Percentiles rank a stretch among this genome's conserved stretches.
Evolutionary conservation across 23 tunicate species (phyloP).

Genomic region (Oikopleura dioica): DNA sequence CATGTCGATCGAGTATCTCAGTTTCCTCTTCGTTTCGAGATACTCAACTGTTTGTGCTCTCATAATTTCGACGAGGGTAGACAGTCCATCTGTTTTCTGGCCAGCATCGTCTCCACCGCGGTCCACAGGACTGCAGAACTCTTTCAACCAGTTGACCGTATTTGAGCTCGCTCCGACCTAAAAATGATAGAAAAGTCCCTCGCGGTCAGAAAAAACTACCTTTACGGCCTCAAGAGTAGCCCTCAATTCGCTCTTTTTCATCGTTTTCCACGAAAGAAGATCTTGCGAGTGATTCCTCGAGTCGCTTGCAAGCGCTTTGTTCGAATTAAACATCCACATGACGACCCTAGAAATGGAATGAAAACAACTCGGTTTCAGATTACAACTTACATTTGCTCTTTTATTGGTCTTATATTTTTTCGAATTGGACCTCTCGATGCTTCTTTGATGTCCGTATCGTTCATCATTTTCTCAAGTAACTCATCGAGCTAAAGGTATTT

Average conservation of each 20-base stretch:
- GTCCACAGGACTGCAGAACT: not conserved
- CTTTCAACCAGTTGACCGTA: conserved; percentile 1
- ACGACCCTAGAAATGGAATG: conserved; percentile 3
- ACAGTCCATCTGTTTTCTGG: not conserved
- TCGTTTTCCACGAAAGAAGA: not conserved
- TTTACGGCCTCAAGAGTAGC: not conserved
- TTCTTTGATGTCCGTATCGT: conserved; percentile 8
- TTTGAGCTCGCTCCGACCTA: not conserved
- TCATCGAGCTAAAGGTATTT: conserved; percentile 2
- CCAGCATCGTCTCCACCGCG: not conserved
- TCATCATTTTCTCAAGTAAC: conserved; percentile 5
- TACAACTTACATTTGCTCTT: conserved; percentile 2
- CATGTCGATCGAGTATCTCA: not conserved
- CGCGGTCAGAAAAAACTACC: too few relatives aligned
- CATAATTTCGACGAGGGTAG: not conserved
- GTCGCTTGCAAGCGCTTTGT: not conserved
- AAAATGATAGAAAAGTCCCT: too few relatives aligned
- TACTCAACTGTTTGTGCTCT: not conserved
- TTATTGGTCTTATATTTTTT: not conserved
- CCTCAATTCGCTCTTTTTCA: not conserved
- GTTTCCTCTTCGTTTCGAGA: not conserved
- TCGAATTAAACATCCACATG: not conserved
- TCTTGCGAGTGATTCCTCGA: not conserved
- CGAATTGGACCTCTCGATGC: not conserved
- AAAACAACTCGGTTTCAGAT: too few relatives aligned